Conservation (phyloP, 2,888 invertebrate species). For the Drosophila affinis region DNA sequence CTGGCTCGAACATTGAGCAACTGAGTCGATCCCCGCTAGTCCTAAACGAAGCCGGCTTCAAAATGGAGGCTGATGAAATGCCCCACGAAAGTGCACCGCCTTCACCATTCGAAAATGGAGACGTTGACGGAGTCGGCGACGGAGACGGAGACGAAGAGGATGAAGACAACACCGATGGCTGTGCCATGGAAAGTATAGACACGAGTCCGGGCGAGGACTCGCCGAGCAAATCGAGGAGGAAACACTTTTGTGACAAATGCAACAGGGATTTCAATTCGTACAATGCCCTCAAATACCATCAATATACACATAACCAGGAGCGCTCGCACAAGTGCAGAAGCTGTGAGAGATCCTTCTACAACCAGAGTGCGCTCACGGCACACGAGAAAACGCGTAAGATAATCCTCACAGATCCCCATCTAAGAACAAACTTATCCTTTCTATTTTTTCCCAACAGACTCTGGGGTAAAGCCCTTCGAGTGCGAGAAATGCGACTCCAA, state of each 20-base stretch:
- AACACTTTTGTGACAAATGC: slow-evolving; percentile 85
- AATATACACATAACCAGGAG: slow-evolving; percentile 91
- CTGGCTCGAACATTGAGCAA: slow-evolving; percentile 54
- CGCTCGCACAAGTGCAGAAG: slow-evolving; percentile 91
- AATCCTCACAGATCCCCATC: background rate
- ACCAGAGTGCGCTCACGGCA: slow-evolving; percentile 91
- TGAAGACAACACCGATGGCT: slow-evolving; percentile 17
- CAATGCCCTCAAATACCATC: slow-evolving; percentile 93
- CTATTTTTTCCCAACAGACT: slow-evolving; percentile 83
- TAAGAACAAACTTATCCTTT: background rate
- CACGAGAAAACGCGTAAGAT: slow-evolving; percentile 88
- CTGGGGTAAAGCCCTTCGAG: slow-evolving; percentile 93
- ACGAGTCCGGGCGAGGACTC: slow-evolving; percentile 22
- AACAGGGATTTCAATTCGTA: slow-evolving; percentile 90
- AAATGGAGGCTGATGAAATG: slow-evolving; percentile 52
- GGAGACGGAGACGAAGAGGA: slow-evolving; percentile 5
- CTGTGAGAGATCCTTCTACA: slow-evolving; percentile 93
- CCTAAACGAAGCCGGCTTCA: slow-evolving; percentile 49
- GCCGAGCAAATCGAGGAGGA: slow-evolving; percentile 35
- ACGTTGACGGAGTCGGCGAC: background rate
- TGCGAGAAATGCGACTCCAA: slow-evolving; percentile 90
- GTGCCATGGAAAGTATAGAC: slow-evolving; percentile 14
- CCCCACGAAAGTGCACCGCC: slow-evolving; percentile 28
- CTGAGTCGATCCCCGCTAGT: slow-evolving; percentile 58
- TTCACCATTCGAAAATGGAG: slow-evolving; percentile 24